A percentile compares a stretch with the other conserved stretches of the same genome.
Evolutionary conservation across 2,888 invertebrate genomes (phyloP).

Genomic region (Drosophila histrio): DNA sequence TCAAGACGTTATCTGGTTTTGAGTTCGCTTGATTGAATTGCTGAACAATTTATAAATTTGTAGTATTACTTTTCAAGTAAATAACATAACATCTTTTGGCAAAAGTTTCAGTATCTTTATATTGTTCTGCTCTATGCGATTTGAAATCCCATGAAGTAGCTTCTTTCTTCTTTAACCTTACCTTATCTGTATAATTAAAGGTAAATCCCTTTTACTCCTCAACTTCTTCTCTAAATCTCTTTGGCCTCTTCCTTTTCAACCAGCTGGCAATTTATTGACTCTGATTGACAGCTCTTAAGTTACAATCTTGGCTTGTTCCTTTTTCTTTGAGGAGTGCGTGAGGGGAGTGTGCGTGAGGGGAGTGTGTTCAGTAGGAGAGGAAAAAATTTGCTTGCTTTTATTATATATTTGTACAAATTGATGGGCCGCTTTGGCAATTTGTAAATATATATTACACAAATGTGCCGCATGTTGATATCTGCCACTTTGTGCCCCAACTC

Average conservation of each 20-base stretch:
- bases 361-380: not conserved
- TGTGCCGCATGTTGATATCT: conserved; percentile 32
- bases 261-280: conserved; percentile 18
- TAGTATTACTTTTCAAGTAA: too few species aligned
- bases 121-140: not conserved
- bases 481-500: not conserved
- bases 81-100: too few species aligned
- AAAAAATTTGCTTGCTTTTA: conserved; percentile 1
- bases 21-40: too few species aligned
- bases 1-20: too few species aligned
- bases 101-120: not conserved
- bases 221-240: not conserved
- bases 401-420: conserved; percentile 46
- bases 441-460: conserved; percentile 47
- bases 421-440: conserved; percentile 47
- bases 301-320: conserved; percentile 18
- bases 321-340: not conserved
- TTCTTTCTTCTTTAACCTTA: not conserved
- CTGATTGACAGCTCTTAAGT: conserved; percentile 33
- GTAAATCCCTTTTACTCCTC: not conserved
- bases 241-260: not conserved
- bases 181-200: not conserved
- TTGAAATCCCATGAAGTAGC: not conserved
- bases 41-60: too few species aligned
- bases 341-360: not conserved